Evolutionary conservation across 2,888 invertebrate species (phyloP), one percentile per base, ranked within the genome.

Genomic region (Schrankia costaestrigalis): DNA sequence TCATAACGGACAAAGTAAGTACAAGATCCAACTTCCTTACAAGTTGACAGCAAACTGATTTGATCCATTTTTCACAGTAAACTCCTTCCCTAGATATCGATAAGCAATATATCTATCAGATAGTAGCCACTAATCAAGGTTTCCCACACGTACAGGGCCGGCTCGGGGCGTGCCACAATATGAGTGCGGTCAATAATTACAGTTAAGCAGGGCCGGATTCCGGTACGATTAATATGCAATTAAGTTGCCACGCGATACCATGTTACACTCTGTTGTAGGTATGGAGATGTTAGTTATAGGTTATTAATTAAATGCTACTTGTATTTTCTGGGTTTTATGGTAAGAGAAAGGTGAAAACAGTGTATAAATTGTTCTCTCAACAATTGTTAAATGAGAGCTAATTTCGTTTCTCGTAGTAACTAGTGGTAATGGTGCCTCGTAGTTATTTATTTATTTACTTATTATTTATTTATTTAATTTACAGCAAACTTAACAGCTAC

Each of bases 141-240:
- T 51, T 41, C 48, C 41, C 57, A 55, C 56, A 55, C 49, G 53
- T 54, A 46, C 51, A 51, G 36, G 28, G 11, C 41, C 30, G 38
- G 30, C 37, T 27, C 24, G n/a, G 49, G 55, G 42, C 58, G 56
- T 58, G 43, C 52, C 52, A 48, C 48, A 56, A 58, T 58, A 56
- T 56, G 53, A 58, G 50, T 53, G 55, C 52, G 49, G 47, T 56
- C 58, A 58, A 63, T 71, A 69, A 72, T 72, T 71, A 71, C 65
- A 55, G 57, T 38, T 66, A 69, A 69, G 58, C 62, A 61, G 65
- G 56, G 44, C 62, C 46, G 59, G 63, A 67, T 63, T 66, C 67
- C 57, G 46, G 34, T 40, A 54, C 52, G 56, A 68, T 73, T 71
- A 71, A 71, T 67, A 67, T 63, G 66, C 63, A 71, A 73, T 73